Conservation (phyloP, 1,140 invertebrate genomes). For the Conus betulinus region DNA sequence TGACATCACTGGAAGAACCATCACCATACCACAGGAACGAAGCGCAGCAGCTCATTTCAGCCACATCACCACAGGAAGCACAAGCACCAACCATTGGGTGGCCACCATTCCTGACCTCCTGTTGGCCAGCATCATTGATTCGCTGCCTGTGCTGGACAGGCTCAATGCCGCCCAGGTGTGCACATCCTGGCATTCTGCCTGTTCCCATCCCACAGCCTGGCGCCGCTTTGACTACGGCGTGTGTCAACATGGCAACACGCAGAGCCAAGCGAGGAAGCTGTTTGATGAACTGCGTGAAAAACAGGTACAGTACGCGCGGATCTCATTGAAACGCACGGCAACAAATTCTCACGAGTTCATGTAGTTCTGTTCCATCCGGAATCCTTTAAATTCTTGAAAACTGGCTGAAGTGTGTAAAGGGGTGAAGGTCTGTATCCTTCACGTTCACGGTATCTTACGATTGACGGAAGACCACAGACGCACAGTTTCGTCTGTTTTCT, state of each 20-base stretch:
- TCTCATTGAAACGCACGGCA: not conserved
- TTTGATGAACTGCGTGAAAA: not conserved
- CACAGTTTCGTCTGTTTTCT: not conserved
- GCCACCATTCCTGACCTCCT: not conserved
- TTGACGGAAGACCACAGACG: not conserved
- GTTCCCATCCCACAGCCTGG: not conserved
- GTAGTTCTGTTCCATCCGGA: not conserved
- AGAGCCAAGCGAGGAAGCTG: too few species aligned
- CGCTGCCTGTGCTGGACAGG: not conserved
- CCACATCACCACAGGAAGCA: not conserved
- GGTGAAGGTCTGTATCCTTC: not conserved
- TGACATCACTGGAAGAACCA: not conserved
- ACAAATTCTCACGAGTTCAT: not conserved
- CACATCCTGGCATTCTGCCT: not conserved
- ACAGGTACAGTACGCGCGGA: not conserved
- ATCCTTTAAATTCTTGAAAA: not conserved
- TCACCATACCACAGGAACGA: not conserved
- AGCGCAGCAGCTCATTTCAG: not conserved
- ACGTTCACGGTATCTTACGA: not conserved
- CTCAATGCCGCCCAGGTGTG: not conserved
- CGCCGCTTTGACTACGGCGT: not conserved
- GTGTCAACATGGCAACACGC: not conserved
- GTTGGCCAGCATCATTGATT: not conserved
- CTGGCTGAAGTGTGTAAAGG: not conserved
- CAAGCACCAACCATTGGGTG: not conserved